phyloP scores from a whole-genome alignment of 1,140 invertebrate genomes.

The Stegodyphus mimosarum region DNA sequence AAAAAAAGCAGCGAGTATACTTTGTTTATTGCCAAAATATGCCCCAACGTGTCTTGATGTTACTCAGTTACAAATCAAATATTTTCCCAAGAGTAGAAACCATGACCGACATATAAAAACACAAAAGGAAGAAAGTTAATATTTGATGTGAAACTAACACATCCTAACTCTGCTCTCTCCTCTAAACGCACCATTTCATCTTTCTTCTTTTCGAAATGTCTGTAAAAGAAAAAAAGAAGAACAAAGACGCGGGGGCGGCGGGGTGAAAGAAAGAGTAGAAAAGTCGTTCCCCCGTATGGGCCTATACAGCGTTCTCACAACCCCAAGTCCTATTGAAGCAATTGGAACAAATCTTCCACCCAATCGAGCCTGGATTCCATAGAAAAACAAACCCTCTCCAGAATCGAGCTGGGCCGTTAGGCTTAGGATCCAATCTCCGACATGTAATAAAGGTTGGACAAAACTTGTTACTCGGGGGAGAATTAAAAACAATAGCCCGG shows the following conservation, averaged over 20 bases:
- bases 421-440: conserved; percentile 54
- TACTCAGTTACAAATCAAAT: too few species aligned
- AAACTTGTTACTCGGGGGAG: conserved; percentile 51
- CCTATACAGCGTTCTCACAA: background rate
- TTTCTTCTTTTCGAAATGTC: background rate
- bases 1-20: too few species aligned
- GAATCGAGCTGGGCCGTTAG: conserved; percentile 49
- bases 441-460: conserved; percentile 58
- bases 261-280: conserved; percentile 1
- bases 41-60: too few species aligned
- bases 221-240: background rate
- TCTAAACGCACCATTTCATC: conserved; percentile 11
- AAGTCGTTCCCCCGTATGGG: conserved; percentile 47
- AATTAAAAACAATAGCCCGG: conserved; percentile 58
- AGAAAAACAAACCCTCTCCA: conserved; percentile 44
- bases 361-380: conserved; percentile 54
- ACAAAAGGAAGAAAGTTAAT: conserved; percentile 7
- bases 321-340: conserved; percentile 41
- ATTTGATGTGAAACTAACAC: conserved; percentile 22
- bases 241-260: background rate
- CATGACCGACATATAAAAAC: background rate
- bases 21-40: too few species aligned
- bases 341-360: conserved; percentile 51
- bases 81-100: too few species aligned
- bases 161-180: conserved; percentile 8